phyloP scores from a whole-genome alignment of 2,888 invertebrate genomes.

The Plebejus anna region DNA sequence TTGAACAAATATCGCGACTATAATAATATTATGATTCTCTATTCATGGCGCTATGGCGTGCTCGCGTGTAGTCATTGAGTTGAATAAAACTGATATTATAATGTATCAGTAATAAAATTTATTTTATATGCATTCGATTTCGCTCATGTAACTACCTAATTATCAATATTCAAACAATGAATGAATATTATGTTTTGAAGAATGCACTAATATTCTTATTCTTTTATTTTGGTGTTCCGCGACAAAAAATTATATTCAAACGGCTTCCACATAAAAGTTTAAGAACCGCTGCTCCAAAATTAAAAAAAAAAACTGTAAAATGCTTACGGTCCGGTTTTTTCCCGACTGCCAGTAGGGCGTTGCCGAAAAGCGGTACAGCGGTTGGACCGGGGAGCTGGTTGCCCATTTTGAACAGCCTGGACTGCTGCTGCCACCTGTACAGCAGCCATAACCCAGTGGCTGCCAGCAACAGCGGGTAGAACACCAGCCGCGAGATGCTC shows the following conservation, averaged over 20 bases:
- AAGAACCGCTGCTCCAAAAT: fast-evolving
- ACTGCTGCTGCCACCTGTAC: conserved; percentile 72
- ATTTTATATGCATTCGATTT: too few relatives aligned
- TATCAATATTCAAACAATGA: too few relatives aligned
- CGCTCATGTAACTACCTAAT: too few relatives aligned
- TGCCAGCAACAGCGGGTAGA: conserved; percentile 55
- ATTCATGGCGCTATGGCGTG: too few relatives aligned
- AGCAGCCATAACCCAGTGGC: conserved; percentile 55
- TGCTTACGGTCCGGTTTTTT: conserved; percentile 81
- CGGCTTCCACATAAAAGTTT: background rate
- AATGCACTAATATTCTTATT: too few relatives aligned
- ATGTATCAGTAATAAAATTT: too few relatives aligned
- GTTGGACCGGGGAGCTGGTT: conserved; percentile 85
- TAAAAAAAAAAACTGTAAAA: background rate
- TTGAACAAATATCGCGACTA: too few relatives aligned
- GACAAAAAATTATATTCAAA: background rate
- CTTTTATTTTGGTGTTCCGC: too few relatives aligned
- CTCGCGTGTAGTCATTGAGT: too few relatives aligned
- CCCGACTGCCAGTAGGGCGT: conserved; percentile 82
- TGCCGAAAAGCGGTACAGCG: conserved; percentile 84
- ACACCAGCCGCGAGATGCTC: conserved; percentile 46
- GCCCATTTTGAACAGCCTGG: conserved; percentile 79
- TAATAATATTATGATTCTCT: too few relatives aligned
- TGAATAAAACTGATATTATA: too few relatives aligned
- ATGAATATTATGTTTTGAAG: too few relatives aligned